Base-by-base conservation (phyloP, 2,888 invertebrate species). In the Papilio demoleus region DNA sequence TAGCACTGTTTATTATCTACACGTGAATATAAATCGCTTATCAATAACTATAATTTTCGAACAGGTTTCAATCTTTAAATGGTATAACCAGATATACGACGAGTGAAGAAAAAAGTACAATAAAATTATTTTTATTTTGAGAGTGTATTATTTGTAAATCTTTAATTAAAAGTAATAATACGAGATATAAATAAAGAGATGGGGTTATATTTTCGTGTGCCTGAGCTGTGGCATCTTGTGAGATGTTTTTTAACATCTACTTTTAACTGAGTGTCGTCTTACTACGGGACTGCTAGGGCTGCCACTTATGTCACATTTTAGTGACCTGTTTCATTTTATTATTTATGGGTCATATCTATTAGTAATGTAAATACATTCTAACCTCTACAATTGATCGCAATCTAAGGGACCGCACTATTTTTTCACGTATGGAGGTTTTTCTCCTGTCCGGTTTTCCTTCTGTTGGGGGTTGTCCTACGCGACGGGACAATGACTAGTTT, bases 221-320 rank as follows among this genome's bases (percentile, higher is more conserved):
- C 73, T 74, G 72, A 70, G 73, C 67, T 75, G 72, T 74, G 65
- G 67, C 68, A 73, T 53, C 70, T 70, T 60, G 70, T 67, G 74
- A 77, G 77, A 81, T 84, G 84, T 83, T 86, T 86, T 83, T 77
- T 76, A 76, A 74, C 75, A 76, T 77, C 78, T 80, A 76, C 79
- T 78, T 71, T 74, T 73, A 71, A 72, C 73, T 73, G 65, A 70
- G 79, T 77, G 79, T 85, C 83, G 77, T 80, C 75, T 85, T 85
- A 81, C 83, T 78, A 72, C 73, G 75, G 72, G 45, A 31, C 24
- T 53, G 5, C 1, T 56, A 80, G 81, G 81, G 81, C 66, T 81
- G 78, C n/a, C 17, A 56, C 31, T 58, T 5, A 56, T 22, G n/a
- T 36, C 5, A 40, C 31, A 31, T 31, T 31, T 31, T 31, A 31